Evolutionary conservation across 2,797 vertebrate genomes (phyloP), one percentile per base, ranked within the genome.

Genomic region (Platyrinchus mystaceus): DNA sequence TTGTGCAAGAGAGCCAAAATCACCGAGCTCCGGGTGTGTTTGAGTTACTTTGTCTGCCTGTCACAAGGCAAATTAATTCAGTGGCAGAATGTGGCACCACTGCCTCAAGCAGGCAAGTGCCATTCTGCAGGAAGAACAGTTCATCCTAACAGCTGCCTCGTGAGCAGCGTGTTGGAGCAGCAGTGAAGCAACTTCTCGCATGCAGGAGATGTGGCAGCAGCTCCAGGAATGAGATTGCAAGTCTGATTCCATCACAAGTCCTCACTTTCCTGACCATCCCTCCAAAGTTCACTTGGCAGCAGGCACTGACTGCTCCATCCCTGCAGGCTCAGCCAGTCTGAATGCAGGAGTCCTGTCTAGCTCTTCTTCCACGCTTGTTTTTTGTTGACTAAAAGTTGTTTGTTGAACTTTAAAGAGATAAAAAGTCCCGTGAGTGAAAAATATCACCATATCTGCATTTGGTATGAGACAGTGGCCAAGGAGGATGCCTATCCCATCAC

Each of bases 91-190:
- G 8, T 66, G 93, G 67, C 53, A 14, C 69, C 37, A 1, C 8
- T 75, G 93, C 92, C 92, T 86, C 43, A 4, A 84, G 89, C 80
- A 84, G 90, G 59, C 47, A 34, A 59, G 89, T 28, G 46, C 77
- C 69, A 21, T 84, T 52, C 80, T 84, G 84, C 64, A 79, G 92
- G 73, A 64, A 39, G 60, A 56, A 70, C 12, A 46, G 69, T 3
- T 95, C 92, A 90, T 60, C 80, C 85, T 49, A 77, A 20, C 43
- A 87, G 81, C 87, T 81, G 84, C 26, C 93, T 80, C 12, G 27
- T 89, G 87, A 88, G 75, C 85, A 58, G 90, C 0, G 1, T 74
- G 7, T 62, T 34, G 43, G 88, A 75, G 89, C 1, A 67, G 88
- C 47, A 24, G 2, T 23, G 53, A 16, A 13, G 46, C 6, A 39